Evolutionary conservation across 2,113 vertebrate species (phyloP).

Genomic region (Manacus vitellinus): DNA sequence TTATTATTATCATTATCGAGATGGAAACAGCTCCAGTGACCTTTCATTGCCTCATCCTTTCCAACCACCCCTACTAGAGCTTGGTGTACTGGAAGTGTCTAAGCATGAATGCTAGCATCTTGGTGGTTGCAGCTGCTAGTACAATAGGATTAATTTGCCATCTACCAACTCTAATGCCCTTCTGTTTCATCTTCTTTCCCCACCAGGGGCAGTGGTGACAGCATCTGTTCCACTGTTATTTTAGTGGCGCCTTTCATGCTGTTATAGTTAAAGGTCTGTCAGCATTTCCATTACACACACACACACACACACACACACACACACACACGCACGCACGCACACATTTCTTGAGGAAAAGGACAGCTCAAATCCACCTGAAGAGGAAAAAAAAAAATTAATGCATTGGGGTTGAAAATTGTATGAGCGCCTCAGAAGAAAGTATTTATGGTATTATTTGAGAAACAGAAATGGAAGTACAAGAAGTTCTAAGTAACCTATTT

Average conservation of each 20-base stretch:
- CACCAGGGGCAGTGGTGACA: conserved; percentile 78
- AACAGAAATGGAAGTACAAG: not conserved
- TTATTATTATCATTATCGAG: not conserved
- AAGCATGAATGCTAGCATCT: conserved; percentile 56
- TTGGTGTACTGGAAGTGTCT: conserved; percentile 66
- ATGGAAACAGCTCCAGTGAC: conserved; percentile 60
- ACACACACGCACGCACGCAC: not conserved
- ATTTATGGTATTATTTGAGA: not conserved
- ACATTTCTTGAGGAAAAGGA: conserved; percentile 20
- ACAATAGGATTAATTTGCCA: conserved; percentile 77
- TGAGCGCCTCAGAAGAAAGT: not conserved
- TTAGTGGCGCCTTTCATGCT: conserved; percentile 72
- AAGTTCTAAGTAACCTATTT: not conserved
- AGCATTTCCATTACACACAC: conserved; percentile 44
- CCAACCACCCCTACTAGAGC: conserved; percentile 50
- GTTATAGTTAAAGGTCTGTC: conserved; percentile 67
- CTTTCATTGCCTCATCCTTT: conserved; percentile 68
- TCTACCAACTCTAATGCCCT: conserved; percentile 74
- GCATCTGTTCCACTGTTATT: conserved; percentile 77
- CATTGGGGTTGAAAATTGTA: not conserved
- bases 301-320: not conserved
- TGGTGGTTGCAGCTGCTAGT: conserved; percentile 64
- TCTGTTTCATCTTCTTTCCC: conserved; percentile 80
- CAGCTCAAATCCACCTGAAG: not conserved
- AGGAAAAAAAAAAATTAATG: not conserved